Conservation (phyloP, 2,888 invertebrate species). For the Hirtodrosophila alboralis region DNA sequence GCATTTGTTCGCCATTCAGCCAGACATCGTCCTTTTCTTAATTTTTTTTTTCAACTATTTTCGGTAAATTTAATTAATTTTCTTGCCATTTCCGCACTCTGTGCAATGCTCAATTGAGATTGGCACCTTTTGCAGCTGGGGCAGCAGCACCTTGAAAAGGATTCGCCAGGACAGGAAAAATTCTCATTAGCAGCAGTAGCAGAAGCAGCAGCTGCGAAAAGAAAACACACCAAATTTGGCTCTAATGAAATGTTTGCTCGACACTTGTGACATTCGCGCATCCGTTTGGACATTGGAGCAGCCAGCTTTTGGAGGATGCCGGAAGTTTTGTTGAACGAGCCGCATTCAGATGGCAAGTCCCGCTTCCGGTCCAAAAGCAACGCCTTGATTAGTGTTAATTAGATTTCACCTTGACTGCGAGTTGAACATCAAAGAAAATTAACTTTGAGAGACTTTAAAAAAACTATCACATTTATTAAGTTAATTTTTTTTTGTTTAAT, state of each 20-base stretch:
- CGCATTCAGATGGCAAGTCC: slow-evolving; percentile 56
- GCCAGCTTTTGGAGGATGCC: slow-evolving; percentile 20
- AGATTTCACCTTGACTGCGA: slow-evolving; percentile 59
- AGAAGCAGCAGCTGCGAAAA: slow-evolving; percentile 59
- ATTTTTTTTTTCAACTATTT: slow-evolving; percentile 13
- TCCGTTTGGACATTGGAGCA: slow-evolving; percentile 52
- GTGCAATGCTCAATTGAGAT: slow-evolving; percentile 27
- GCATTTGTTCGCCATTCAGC: slow-evolving; percentile 55
- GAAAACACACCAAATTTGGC: slow-evolving; percentile 63
- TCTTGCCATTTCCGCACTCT: slow-evolving; percentile 61
- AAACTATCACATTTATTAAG: slow-evolving; percentile 3
- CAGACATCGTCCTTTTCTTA: slow-evolving; percentile 12
- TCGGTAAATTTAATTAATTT: slow-evolving; percentile 77
- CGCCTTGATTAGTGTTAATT: slow-evolving; percentile 75
- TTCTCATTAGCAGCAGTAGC: slow-evolving; percentile 67
- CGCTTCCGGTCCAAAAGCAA: slow-evolving; percentile 58
- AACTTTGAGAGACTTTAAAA: slow-evolving; percentile 4
- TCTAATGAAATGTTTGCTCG: slow-evolving; percentile 77
- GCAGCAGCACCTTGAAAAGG: slow-evolving; percentile 69
- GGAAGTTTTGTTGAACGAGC: slow-evolving; percentile 60
- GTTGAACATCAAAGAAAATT: slow-evolving; percentile 3
- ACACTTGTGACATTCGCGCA: slow-evolving; percentile 76
- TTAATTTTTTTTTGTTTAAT: background rate
- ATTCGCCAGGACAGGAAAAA: slow-evolving; percentile 64
- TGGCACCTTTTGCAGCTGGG: slow-evolving; percentile 17